Conservation (phyloP, 1,140 invertebrate genomes). For the Philopotamus ludificatus region DNA sequence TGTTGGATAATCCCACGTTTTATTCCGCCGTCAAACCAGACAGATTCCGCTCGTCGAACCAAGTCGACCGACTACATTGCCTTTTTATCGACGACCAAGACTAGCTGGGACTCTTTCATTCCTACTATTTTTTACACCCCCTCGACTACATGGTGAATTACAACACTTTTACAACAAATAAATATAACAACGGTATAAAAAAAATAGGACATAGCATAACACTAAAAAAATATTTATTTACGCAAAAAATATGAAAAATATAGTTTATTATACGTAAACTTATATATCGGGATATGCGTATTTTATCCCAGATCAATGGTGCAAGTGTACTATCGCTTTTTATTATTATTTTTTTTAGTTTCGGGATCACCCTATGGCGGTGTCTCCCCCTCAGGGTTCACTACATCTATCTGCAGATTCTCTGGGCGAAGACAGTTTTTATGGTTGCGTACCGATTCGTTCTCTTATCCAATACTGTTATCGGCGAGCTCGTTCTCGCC, state of each 20-base stretch:
- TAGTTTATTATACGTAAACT: too few relatives aligned
- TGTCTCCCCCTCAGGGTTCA: neutral
- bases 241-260: too few relatives aligned
- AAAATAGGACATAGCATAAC: too few relatives aligned
- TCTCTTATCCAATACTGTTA: slow-evolving; percentile 34
- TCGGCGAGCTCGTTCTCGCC: slow-evolving; percentile 19
- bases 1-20: slow-evolving; percentile 36
- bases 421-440: slow-evolving; percentile 34
- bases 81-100: slow-evolving; percentile 21
- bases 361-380: neutral
- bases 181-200: too few relatives aligned
- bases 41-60: slow-evolving; percentile 15
- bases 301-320: too few relatives aligned
- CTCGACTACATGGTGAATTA: neutral
- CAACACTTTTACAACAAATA: too few relatives aligned
- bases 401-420: slow-evolving; percentile 16
- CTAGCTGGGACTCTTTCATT: slow-evolving; percentile 4
- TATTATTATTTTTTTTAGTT: too few relatives aligned
- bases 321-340: too few relatives aligned
- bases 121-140: neutral
- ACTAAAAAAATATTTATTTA: too few relatives aligned
- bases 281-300: too few relatives aligned
- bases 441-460: slow-evolving; percentile 36
- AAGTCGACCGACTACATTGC: neutral
- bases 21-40: slow-evolving; percentile 35